Conservation (phyloP, 2,888 invertebrate species). For the Sinhomidia bicolor region DNA sequence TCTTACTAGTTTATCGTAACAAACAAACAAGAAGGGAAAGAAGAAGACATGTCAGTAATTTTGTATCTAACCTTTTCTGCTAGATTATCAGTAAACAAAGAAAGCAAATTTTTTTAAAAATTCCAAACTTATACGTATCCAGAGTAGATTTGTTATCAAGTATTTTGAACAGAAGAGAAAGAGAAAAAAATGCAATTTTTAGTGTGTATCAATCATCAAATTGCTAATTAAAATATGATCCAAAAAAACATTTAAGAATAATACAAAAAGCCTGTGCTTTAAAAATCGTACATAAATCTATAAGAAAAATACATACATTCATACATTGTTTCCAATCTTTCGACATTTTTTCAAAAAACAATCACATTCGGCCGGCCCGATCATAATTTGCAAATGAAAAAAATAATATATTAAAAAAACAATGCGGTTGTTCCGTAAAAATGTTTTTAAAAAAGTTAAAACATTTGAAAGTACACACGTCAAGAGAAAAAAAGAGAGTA, state of each 20-base stretch:
- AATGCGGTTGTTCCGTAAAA: slow-evolving; percentile 48
- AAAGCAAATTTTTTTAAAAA: background rate
- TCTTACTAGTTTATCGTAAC: background rate
- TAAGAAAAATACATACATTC: no score
- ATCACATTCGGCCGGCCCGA: slow-evolving; percentile 71
- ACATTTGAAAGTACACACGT: slow-evolving; percentile 6
- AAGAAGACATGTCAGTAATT: background rate
- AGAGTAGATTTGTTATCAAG: slow-evolving; percentile 12
- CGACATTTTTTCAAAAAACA: slow-evolving; percentile 34
- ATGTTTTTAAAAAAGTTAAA: slow-evolving; percentile 41
- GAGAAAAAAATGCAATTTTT: background rate
- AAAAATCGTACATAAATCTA: slow-evolving; percentile 23
- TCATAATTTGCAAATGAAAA: slow-evolving; percentile 42
- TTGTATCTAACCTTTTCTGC: background rate
- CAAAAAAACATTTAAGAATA: background rate
- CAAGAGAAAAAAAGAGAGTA: background rate
- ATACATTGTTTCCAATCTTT: slow-evolving; percentile 51
- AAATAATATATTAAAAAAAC: background rate
- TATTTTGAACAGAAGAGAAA: slow-evolving; percentile 3
- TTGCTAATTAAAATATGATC: slow-evolving; percentile 12
- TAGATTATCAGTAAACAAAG: background rate
- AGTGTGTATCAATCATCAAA: background rate
- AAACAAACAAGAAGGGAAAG: no score
- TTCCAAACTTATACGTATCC: slow-evolving; percentile 34
- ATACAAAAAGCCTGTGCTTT: slow-evolving; percentile 54